Conservation (phyloP, 2,797 vertebrate genomes). For the Centropyge bicolor region DNA sequence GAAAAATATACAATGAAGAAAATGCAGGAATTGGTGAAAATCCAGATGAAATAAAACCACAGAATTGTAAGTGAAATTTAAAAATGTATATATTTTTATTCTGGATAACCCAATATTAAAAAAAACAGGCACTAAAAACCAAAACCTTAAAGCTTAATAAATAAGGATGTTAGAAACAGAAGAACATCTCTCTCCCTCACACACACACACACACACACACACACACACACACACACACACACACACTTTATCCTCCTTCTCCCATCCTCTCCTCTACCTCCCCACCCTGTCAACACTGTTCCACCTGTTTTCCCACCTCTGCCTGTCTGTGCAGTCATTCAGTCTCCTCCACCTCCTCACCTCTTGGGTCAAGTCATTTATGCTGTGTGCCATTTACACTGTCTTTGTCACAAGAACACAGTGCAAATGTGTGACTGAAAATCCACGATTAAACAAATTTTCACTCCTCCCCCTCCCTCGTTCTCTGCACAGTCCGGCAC, state of each 20-base stretch:
- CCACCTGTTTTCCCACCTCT: constrained; percentile 42
- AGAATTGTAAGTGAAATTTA: too few relatives aligned
- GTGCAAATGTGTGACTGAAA: constrained; percentile 16
- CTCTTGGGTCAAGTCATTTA: neutral
- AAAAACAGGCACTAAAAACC: neutral
- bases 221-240: neutral
- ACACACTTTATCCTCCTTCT: neutral
- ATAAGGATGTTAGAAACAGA: neutral
- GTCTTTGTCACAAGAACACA: neutral
- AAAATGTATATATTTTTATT: too few relatives aligned
- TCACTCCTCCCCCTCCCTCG: constrained; percentile 7
- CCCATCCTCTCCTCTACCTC: neutral
- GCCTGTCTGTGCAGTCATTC: constrained; percentile 4
- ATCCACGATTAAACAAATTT: constrained; percentile 3
- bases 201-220: too few relatives aligned
- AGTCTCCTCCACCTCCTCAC: constrained; percentile 4
- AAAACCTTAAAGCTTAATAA: neutral
- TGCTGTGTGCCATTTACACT: neutral
- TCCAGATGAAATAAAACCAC: neutral
- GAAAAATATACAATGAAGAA: neutral
- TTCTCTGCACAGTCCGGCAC: neutral
- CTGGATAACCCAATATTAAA: too few relatives aligned
- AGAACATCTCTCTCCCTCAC: too few relatives aligned
- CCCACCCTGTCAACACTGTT: neutral
- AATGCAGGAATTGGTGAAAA: neutral